A percentile compares a stretch with the other conserved stretches of the same genome.
Evolutionary conservation across 1,140 invertebrate species (phyloP).

Genomic region (Drosophila auraria): DNA sequence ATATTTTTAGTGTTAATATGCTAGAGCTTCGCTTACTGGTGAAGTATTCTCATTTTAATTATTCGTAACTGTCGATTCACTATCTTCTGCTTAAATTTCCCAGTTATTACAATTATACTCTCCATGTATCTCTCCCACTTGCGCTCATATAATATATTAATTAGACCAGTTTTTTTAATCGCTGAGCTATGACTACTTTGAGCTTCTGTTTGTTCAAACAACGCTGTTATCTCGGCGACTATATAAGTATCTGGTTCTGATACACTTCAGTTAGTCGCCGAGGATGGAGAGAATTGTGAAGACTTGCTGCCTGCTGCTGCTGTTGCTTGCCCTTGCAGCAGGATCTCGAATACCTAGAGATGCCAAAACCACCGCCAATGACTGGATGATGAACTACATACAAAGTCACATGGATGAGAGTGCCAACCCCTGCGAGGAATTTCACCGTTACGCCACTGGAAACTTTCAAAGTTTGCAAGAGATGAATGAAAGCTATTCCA

Average conservation of each 20-base stretch:
- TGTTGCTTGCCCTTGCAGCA: not conserved
- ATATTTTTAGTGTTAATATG: not conserved
- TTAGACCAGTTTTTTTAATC: slow-evolving; percentile 14
- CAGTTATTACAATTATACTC: not conserved
- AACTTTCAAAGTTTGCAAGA: not conserved
- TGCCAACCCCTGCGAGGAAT: not conserved
- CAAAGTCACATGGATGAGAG: not conserved
- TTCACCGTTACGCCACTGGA: slow-evolving; percentile 2
- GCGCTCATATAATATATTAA: not conserved
- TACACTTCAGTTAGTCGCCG: not conserved
- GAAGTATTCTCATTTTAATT: not conserved
- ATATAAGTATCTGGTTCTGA: slow-evolving; percentile 9
- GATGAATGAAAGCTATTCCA: not conserved
- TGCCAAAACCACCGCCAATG: not conserved
- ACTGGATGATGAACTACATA: not conserved
- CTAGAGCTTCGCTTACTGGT: no score
- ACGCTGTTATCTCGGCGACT: not conserved
- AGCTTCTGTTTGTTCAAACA: not conserved
- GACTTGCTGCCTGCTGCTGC: not conserved
- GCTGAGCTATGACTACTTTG: not conserved
- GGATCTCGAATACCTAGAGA: not conserved
- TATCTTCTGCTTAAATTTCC: not conserved
- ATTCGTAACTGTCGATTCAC: not conserved
- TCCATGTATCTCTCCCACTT: not conserved
- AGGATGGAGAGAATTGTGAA: not conserved